Conservation (phyloP, 2,797 vertebrate genomes). For the Xiphorhynchus erythropygius region DNA sequence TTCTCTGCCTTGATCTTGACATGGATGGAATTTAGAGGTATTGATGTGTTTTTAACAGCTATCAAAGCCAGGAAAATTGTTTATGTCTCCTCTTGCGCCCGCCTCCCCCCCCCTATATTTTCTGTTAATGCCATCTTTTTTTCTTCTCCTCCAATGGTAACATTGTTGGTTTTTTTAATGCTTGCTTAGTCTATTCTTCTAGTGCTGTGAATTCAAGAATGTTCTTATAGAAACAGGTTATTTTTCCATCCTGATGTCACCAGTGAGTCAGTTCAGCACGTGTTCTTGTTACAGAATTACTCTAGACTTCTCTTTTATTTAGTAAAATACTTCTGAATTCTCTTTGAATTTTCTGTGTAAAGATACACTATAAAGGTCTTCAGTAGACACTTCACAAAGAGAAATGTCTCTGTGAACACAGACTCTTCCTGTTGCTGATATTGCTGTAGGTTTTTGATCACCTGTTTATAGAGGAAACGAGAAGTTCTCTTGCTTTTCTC, state of each 20-base stretch:
- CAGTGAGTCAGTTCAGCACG: not conserved
- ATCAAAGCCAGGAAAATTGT: not conserved
- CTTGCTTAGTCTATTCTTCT: not conserved
- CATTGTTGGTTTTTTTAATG: fast-evolving
- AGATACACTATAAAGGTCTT: not conserved
- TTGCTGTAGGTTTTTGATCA: not conserved
- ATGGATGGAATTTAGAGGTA: not conserved
- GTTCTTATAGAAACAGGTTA: not conserved
- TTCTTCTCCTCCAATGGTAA: not conserved
- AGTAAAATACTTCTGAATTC: not conserved
- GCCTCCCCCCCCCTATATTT: not conserved
- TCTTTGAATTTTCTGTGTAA: not conserved
- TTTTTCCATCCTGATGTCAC: not conserved
- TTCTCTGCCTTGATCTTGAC: not conserved
- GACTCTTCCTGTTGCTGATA: not conserved
- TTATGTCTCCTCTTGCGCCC: not conserved
- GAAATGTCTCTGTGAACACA: not conserved
- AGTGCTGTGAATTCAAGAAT: not conserved
- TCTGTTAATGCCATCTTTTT: not conserved
- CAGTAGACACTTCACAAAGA: not conserved
- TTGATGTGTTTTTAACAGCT: not conserved
- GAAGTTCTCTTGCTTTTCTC: not conserved
- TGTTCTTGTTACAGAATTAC: not conserved
- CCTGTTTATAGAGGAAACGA: not conserved
- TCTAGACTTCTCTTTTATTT: not conserved